Conservation (phyloP, 2,113 vertebrate species). For the Grantiella picta region DNA sequence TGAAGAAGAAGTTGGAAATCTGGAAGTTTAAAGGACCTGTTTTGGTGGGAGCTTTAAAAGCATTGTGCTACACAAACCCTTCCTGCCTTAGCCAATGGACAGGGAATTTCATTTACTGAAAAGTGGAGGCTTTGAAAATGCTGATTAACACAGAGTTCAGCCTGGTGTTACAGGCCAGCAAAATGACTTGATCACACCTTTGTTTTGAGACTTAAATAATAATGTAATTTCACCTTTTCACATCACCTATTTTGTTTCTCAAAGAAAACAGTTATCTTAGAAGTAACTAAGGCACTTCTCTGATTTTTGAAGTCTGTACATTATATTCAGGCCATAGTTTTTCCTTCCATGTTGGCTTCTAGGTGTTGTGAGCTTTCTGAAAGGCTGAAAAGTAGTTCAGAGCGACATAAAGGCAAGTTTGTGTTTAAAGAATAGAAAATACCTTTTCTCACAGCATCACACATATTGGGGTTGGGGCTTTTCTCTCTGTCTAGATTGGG, state of each 20-base stretch:
- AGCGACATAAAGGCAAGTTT: not conserved
- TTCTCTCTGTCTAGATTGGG: not conserved
- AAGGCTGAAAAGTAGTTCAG: not conserved
- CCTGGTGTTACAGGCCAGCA: not conserved
- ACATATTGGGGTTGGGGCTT: not conserved
- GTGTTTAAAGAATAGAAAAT: not conserved
- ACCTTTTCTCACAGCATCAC: not conserved
- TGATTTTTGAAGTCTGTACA: conserved; percentile 12
- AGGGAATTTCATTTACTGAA: conserved; percentile 34
- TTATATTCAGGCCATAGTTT: not conserved
- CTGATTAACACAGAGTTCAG: conserved; percentile 43
- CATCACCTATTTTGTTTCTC: conserved; percentile 22
- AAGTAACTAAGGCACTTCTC: conserved; percentile 10
- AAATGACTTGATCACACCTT: conserved; percentile 24
- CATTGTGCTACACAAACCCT: not conserved
- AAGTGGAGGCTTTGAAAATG: conserved; percentile 41
- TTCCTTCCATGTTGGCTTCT: not conserved
- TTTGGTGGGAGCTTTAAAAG: conserved; percentile 17
- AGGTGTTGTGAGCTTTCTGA: not conserved
- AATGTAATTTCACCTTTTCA: conserved; percentile 6
- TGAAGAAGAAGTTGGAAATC: conserved; percentile 22
- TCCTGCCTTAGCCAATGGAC: not conserved
- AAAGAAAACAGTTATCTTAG: not conserved
- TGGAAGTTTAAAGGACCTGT: conserved; percentile 22
- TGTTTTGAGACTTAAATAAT: conserved; percentile 49